Evolutionary conservation across 2,797 vertebrate genomes (phyloP).

Genomic region (Trachurus trachurus): DNA sequence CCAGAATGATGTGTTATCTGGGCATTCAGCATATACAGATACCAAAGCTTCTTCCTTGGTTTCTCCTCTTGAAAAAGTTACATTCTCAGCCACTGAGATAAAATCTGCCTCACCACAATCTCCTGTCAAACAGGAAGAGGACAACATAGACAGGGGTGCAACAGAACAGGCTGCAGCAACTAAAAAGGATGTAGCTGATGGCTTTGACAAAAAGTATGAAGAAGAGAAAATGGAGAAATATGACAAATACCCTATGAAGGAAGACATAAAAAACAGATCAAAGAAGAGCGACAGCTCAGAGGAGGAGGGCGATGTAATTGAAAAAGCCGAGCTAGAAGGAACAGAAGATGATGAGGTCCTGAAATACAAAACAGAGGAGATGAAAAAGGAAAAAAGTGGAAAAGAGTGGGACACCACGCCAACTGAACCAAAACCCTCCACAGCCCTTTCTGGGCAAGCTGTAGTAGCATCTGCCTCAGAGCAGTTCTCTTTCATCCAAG

Average conservation of each 20-base stretch:
- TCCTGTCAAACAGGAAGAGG: conserved; percentile 61
- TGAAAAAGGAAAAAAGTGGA: conserved; percentile 76
- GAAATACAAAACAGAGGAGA: conserved; percentile 85
- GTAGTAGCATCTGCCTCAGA: conserved; percentile 82
- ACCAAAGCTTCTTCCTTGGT: conserved; percentile 66
- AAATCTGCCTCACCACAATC: conserved; percentile 72
- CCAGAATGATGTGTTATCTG: conserved; percentile 71
- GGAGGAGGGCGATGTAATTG: conserved; percentile 92
- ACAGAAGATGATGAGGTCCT: conserved; percentile 90
- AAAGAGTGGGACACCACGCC: conserved; percentile 79
- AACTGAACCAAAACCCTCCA: conserved; percentile 55
- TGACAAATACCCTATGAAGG: conserved; percentile 72
- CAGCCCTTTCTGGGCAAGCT: conserved; percentile 38
- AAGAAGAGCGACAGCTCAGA: conserved; percentile 89
- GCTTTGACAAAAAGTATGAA: conserved; percentile 84
- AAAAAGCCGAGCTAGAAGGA: conserved; percentile 95
- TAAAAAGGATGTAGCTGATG: conserved; percentile 71
- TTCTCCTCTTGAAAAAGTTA: conserved; percentile 79
- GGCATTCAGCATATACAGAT: conserved; percentile 64
- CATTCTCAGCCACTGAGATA: conserved; percentile 63
- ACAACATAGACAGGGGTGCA: conserved; percentile 61
- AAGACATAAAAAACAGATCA: conserved; percentile 80
- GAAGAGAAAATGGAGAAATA: conserved; percentile 84
- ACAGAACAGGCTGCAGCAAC: conserved; percentile 74
- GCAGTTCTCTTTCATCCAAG: conserved; percentile 96